Evolutionary conservation across 2,113 vertebrate genomes (phyloP), one percentile per base, ranked within the genome.

Genomic region (Crotalus tigris): DNA sequence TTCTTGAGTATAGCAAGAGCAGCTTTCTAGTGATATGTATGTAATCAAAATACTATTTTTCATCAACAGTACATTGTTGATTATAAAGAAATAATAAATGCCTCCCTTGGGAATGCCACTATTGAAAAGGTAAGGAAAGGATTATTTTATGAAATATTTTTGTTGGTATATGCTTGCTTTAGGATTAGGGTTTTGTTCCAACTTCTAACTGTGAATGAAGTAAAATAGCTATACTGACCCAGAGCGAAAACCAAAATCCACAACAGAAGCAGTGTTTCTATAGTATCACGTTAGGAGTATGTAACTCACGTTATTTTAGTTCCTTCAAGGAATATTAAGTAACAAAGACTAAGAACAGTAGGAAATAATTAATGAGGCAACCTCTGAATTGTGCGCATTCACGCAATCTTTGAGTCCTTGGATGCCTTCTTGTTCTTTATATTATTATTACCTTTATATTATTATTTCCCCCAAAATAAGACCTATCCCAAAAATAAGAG

Each of bases 21-120:
- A 23, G 39, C 21, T 75, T 49, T 90, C 29, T 81, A 3, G 17
- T 39, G 17, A 81, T 39, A 81, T 81, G 7, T 81, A 46, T 23
- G 61, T 64, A 61, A 87, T 87, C 11, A 23, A 91, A 86, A 58
- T 49, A 33, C 51, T 61, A 1, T 17, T 92, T 91, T 64, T 51
- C 57, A 23, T 87, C 59, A 61, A 92, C 57, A 92, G 91, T 92
- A 92, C 61, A 53, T 92, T 12, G 87, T 29, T n/a, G 91, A 92
- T 92, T 92, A 92, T 53, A 64, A 87, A 15, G 91, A 29, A 15
- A 49, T 61, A 87, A 61, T 33, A 64, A 64, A 92, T 64, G 85
- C 85, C 24, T 13, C 29, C 19, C 8, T 92, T 87, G 57, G 91
- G 57, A 92, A 92, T 87, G 91, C 57, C 51, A 87, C 85, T 12